Evolutionary conservation across 2,888 invertebrate species (phyloP), one percentile per base, ranked within the genome.

Genomic region (Drosophila anceps): DNA sequence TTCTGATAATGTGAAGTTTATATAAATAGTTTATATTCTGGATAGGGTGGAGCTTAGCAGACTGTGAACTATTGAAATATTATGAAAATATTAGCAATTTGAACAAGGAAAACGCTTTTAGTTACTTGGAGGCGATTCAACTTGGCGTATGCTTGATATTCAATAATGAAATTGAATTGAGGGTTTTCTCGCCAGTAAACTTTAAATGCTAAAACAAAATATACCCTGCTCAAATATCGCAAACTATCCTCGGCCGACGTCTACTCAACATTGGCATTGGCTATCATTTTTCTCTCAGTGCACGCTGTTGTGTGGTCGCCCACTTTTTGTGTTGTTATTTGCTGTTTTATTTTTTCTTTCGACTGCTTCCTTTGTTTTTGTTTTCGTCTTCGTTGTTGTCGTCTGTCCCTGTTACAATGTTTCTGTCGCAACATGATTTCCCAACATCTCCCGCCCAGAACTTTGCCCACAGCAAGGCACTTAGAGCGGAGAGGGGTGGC

Each of bases 391-490:
- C 54, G 54, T 68, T 61, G 44, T 54, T 37, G 57, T 69, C 59
- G 73, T 73, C 74, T 71, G 90, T 90, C 81, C 89, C 76, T 86
- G 73, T 69, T 71, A 73, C 76, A 86, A 83, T 87, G 76, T 86
- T 81, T 74, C 84, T 76, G 82, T 68, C 61, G 67, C 79, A 82
- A 67, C 75, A 79, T 79, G 69, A 78, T 73, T 65, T 67, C 57
- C 60, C 66, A 50, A 24, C 53, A 35, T 33, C 58, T 44, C 29
- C 51, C 54, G 61, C 67, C 64, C 54, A 50, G 33, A 61, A 18
- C 51, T 58, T 29, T 27, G 50, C 51, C 53, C 63, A 50, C 60
- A 44, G 51, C 44, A 27, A 43, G 50, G 59, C 44, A 68, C 48
- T 59, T 48, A 24, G 33, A n/a, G 18, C 7, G 12, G 0, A 2